Evolutionary conservation across 2,888 invertebrate genomes (phyloP).

Genomic region (Adineta ricciae): DNA sequence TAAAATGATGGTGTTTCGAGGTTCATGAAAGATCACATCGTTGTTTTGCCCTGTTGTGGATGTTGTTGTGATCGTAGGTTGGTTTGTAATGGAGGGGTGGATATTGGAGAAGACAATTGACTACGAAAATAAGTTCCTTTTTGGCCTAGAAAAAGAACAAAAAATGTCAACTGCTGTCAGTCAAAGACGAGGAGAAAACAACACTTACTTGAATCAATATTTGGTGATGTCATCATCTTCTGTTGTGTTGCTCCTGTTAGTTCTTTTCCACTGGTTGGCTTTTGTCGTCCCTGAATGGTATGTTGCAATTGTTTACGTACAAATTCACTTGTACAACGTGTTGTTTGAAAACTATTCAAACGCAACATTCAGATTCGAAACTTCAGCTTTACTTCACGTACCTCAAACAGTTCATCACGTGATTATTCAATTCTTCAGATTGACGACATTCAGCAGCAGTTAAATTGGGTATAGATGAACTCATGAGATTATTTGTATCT

Average conservation of each 20-base stretch:
- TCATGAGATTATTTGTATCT: not conserved
- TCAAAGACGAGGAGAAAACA: too few relatives aligned
- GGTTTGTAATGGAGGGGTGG: not conserved
- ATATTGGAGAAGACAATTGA: not conserved
- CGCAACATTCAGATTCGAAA: not conserved
- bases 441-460: not conserved
- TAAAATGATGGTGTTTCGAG: not conserved
- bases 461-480: not conserved
- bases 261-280: not conserved
- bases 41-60: not conserved
- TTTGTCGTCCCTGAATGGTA: not conserved
- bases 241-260: not conserved
- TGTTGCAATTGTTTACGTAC: conserved; percentile 14
- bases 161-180: too few relatives aligned
- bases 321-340: not conserved
- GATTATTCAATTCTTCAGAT: not conserved
- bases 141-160: not conserved
- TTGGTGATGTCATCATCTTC: not conserved
- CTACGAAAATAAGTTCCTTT: not conserved
- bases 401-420: not conserved
- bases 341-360: not conserved
- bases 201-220: not conserved
- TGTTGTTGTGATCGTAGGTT: not conserved
- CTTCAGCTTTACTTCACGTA: not conserved
- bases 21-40: not conserved